phyloP scores from a whole-genome alignment of 1,140 invertebrate species.

The Nymphalis io region DNA sequence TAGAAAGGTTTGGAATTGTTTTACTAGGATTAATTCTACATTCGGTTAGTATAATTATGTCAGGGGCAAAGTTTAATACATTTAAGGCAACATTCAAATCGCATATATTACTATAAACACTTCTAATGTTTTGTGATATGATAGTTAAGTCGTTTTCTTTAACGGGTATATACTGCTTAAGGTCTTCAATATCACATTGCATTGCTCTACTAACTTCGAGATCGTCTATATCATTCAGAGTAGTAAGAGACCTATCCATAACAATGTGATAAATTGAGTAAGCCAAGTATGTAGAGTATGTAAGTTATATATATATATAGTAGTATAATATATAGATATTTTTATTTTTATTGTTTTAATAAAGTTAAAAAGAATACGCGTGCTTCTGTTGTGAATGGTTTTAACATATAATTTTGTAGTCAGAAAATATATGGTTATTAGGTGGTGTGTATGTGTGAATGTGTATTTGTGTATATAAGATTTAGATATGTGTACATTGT shows the following conservation, averaged over 20 bases:
- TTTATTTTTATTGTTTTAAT: neutral
- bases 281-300: neutral
- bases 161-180: constrained; percentile 10
- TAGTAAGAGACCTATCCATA: neutral
- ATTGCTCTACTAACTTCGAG: neutral
- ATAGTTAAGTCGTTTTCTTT: constrained; percentile 13
- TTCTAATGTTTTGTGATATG: constrained; percentile 16
- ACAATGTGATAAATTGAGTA: neutral
- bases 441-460: constrained; percentile 12
- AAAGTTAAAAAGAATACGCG: no score
- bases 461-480: no score
- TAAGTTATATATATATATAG: constrained; percentile 3
- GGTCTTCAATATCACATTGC: constrained; percentile 5
- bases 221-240: neutral
- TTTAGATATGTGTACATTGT: no score
- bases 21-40: no score
- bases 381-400: no score
- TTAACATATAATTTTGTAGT: no score
- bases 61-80: no score
- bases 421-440: no score
- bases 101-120: no score
- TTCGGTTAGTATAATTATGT: no score
- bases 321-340: constrained; percentile 11
- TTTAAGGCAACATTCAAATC: no score
- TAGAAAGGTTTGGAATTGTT: no score